Percentiles rank a stretch among this genome's conserved stretches.
Conservation (phyloP, 2,888 invertebrate genomes). For the Drosophila gaucha region DNA sequence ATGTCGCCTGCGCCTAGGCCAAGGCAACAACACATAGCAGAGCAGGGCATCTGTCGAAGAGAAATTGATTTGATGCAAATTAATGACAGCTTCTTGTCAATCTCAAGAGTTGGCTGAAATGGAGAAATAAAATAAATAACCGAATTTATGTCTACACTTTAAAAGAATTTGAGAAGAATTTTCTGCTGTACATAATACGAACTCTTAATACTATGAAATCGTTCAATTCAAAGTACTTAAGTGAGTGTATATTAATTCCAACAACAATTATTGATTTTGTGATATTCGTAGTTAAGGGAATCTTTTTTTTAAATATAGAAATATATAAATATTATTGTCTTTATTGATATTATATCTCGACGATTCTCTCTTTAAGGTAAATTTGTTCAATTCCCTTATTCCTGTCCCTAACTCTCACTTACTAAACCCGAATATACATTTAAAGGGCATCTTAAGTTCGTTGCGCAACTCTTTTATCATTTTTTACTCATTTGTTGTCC, state of each 20-base stretch:
- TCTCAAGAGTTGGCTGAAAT: constrained; percentile 37
- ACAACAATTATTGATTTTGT: no score
- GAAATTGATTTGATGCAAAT: constrained; percentile 80
- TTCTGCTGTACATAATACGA: no score
- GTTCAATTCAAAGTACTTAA: background rate
- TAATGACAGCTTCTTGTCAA: constrained; percentile 79
- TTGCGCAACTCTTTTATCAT: constrained; percentile 21
- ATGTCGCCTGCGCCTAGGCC: constrained; percentile 51
- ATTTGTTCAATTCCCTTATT: no score
- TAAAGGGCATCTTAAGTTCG: constrained; percentile 22
- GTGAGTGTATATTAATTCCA: background rate
- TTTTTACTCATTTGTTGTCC: constrained; percentile 37
- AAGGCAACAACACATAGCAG: constrained; percentile 6
- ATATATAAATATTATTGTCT: no score
- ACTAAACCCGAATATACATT: background rate
- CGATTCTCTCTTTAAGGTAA: no score
- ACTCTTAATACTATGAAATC: background rate
- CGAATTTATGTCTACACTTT: constrained; percentile 44
- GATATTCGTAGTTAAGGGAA: no score
- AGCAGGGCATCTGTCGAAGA: constrained; percentile 63
- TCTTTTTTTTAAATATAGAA: no score
- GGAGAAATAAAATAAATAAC: constrained; percentile 10
- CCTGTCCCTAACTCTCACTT: no score
- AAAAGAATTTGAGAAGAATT: background rate
- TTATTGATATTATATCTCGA: no score